Evolutionary conservation across 2,888 invertebrate genomes (phyloP).

Genomic region (Druceiella hillmani): DNA sequence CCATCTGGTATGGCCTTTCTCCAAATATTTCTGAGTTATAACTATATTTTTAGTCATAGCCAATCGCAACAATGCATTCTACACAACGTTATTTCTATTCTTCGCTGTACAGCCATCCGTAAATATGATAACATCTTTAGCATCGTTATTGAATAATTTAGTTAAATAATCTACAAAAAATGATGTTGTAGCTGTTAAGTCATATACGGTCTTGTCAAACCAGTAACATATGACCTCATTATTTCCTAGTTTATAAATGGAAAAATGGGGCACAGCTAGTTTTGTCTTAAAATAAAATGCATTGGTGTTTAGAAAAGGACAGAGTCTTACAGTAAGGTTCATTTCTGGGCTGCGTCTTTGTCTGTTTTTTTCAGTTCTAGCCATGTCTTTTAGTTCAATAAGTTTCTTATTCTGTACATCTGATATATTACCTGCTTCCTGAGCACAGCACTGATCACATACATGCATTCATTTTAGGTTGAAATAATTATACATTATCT

Average conservation of each 20-base stretch:
- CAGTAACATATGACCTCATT: constrained; percentile 23
- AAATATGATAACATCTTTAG: no score
- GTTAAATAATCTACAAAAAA: constrained; percentile 25
- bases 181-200: constrained; percentile 25
- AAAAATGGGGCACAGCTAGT: constrained; percentile 28
- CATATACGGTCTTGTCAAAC: constrained; percentile 25
- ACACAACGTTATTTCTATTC: no score
- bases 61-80: constrained; percentile 18
- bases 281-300: constrained; percentile 29
- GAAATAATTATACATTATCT: constrained; percentile 23
- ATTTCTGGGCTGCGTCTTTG: constrained; percentile 22
- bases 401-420: constrained; percentile 20
- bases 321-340: constrained; percentile 26
- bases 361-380: constrained; percentile 23
- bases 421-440: constrained; percentile 23
- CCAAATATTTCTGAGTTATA: constrained; percentile 26
- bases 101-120: no score
- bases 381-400: constrained; percentile 18
- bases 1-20: constrained; percentile 25
- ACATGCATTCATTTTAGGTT: constrained; percentile 24
- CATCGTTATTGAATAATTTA: constrained; percentile 20
- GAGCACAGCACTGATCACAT: constrained; percentile 23
- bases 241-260: constrained; percentile 24
- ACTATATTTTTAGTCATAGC: constrained; percentile 17
- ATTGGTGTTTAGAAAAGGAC: constrained; percentile 25